phyloP scores from a whole-genome alignment of 2,888 invertebrate species.

The Brachyptera risi region DNA sequence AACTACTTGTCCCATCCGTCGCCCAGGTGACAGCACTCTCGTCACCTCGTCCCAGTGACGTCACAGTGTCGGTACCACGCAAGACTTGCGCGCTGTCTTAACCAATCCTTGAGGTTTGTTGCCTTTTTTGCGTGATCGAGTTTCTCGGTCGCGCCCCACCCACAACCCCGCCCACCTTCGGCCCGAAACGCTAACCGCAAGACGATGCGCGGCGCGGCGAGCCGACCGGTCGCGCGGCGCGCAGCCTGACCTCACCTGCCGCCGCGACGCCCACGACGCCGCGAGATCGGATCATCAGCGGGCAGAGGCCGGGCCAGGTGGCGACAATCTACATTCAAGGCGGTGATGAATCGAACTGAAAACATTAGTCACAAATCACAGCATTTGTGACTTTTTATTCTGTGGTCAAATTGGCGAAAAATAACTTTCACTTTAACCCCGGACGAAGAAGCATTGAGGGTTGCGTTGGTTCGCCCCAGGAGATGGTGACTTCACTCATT shows the following conservation, averaged over 20 bases:
- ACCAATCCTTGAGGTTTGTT: slow-evolving; percentile 21
- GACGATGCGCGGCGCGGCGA: slow-evolving; percentile 10
- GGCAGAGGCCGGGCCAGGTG: no score
- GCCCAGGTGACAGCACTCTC: slow-evolving; percentile 18
- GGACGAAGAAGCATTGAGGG: no score
- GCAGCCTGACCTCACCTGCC: slow-evolving; percentile 16
- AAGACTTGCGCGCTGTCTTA: slow-evolving; percentile 11
- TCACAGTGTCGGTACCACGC: no score
- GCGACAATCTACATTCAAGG: no score
- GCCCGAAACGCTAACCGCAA: slow-evolving; percentile 17
- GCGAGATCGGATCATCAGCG: not conserved
- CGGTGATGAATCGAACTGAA: no score
- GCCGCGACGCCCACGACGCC: not conserved
- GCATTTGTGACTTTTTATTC: no score
- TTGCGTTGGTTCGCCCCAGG: no score
- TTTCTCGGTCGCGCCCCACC: slow-evolving; percentile 20
- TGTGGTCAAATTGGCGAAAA: no score
- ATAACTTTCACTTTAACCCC: no score
- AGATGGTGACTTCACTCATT: no score
- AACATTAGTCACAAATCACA: no score
- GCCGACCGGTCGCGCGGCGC: not conserved
- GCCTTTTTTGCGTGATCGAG: slow-evolving; percentile 18
- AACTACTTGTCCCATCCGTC: not conserved
- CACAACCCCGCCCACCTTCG: slow-evolving; percentile 3
- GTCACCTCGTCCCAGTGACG: slow-evolving; percentile 6